Percentiles rank a stretch among this genome's conserved stretches.
phyloP scores from a whole-genome alignment of 2,113 vertebrate species.

The Elachura formosa region DNA sequence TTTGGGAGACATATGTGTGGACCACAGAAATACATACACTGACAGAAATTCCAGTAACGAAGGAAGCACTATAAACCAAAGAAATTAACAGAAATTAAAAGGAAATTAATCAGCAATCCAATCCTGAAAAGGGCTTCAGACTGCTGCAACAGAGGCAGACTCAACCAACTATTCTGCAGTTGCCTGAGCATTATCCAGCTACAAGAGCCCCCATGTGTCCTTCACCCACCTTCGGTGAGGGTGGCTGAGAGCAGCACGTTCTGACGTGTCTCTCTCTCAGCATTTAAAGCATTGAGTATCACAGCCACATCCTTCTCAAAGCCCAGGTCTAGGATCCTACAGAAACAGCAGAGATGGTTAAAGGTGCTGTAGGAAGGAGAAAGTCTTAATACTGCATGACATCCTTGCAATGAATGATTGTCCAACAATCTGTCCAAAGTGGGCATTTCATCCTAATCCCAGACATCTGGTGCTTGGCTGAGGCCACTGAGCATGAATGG shows the following conservation, averaged over 20 bases:
- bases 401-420: not conserved
- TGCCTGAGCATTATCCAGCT: not conserved
- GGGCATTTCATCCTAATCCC: not conserved
- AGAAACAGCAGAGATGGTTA: not conserved
- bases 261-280: slow-evolving; percentile 73
- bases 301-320: slow-evolving; percentile 91
- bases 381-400: not conserved
- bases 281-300: slow-evolving; percentile 88
- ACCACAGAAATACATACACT: not conserved
- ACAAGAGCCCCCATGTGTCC: not conserved
- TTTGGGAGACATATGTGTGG: not conserved
- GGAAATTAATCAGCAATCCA: not conserved
- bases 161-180: not conserved
- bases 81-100: not conserved
- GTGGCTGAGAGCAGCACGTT: slow-evolving; percentile 93
- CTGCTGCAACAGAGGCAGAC: not conserved
- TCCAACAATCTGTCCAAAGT: not conserved
- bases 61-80: not conserved
- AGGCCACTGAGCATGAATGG: not conserved
- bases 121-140: not conserved
- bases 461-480: not conserved
- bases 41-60: not conserved
- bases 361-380: not conserved
- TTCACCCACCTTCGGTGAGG: slow-evolving; percentile 77
- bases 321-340: slow-evolving; percentile 90